phyloP scores from a whole-genome alignment of 2,888 invertebrate genomes.

The Agrilus biguttatus region DNA sequence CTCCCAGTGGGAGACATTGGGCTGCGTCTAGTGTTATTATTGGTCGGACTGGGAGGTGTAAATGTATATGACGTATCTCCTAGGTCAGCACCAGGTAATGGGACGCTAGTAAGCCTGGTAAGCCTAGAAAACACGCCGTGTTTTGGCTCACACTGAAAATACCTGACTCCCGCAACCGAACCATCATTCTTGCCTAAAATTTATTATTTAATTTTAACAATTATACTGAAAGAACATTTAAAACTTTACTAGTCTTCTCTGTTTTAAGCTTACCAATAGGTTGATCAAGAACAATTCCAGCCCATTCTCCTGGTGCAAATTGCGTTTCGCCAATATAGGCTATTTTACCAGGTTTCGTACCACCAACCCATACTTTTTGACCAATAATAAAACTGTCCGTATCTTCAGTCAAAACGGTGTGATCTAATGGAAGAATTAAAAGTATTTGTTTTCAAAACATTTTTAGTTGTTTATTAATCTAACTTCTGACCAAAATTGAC shows the following conservation, averaged over 20 bases:
- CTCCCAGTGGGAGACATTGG: slow-evolving; percentile 26
- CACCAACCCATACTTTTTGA: slow-evolving; percentile 87
- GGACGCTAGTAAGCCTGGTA: slow-evolving; percentile 66
- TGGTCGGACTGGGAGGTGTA: slow-evolving; percentile 12
- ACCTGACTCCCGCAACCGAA: slow-evolving; percentile 78
- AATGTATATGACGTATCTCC: slow-evolving; percentile 7
- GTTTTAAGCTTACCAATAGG: slow-evolving; percentile 57
- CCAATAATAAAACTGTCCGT: slow-evolving; percentile 94
- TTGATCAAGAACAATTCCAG: slow-evolving; percentile 91
- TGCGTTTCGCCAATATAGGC: slow-evolving; percentile 91
- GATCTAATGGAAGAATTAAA: slow-evolving; percentile 39
- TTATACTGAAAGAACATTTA: neutral
- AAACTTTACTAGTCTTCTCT: neutral
- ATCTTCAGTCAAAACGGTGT: slow-evolving; percentile 70
- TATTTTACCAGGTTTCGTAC: slow-evolving; percentile 80
- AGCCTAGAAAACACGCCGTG: slow-evolving; percentile 89
- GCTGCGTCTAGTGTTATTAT: slow-evolving; percentile 17
- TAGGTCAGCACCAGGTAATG: slow-evolving; percentile 39
- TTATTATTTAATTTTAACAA: neutral
- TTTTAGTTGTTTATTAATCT: neutral
- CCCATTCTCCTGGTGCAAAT: slow-evolving; percentile 97
- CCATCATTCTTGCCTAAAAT: slow-evolving; percentile 87
- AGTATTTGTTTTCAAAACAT: no score
- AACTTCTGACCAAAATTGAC: neutral
- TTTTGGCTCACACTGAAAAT: slow-evolving; percentile 86